phyloP scores from a whole-genome alignment of 2,888 invertebrate species.

The Caenorhabditis japonica region DNA sequence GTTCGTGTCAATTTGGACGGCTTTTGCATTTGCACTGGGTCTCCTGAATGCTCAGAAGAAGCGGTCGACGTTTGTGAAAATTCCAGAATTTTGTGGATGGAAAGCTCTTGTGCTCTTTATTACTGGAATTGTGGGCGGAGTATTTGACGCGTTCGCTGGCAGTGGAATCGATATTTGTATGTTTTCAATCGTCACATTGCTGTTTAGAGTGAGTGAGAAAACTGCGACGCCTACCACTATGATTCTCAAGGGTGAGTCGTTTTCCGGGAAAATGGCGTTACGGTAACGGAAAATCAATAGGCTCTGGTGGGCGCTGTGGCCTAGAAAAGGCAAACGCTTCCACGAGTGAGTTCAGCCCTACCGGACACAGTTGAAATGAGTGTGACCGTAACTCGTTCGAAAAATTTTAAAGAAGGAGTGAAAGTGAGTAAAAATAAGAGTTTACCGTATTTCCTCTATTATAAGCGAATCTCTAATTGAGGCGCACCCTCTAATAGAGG shows the following conservation, averaged over 20 bases:
- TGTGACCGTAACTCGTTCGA: too few relatives aligned
- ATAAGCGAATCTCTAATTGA: too few relatives aligned
- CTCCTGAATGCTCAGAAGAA: constrained; percentile 74
- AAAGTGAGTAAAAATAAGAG: too few relatives aligned
- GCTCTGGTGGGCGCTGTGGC: too few relatives aligned
- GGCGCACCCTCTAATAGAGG: too few relatives aligned
- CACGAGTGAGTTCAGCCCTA: too few relatives aligned
- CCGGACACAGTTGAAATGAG: too few relatives aligned
- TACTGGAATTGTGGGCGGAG: constrained; percentile 74
- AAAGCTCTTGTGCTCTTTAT: constrained; percentile 68
- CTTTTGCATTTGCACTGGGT: constrained; percentile 77
- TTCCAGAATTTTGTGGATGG: constrained; percentile 66
- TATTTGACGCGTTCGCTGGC: constrained; percentile 76
- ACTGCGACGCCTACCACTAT: constrained; percentile 77
- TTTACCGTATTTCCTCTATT: too few relatives aligned
- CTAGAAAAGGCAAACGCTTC: too few relatives aligned
- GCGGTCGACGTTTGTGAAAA: constrained; percentile 62
- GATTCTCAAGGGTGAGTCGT: constrained; percentile 61
- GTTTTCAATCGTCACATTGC: constrained; percentile 71
- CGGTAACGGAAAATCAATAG: too few relatives aligned
- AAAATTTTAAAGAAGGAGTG: too few relatives aligned
- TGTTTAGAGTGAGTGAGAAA: constrained; percentile 73
- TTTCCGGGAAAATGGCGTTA: too few relatives aligned
- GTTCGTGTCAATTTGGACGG: constrained; percentile 77
- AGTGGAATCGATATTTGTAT: constrained; percentile 76